These are phyloP conservation scores for Pteruthius melanotis DNA, from an alignment of 2,113 vertebrate genomes.

Conservation along the genomic window DNA sequence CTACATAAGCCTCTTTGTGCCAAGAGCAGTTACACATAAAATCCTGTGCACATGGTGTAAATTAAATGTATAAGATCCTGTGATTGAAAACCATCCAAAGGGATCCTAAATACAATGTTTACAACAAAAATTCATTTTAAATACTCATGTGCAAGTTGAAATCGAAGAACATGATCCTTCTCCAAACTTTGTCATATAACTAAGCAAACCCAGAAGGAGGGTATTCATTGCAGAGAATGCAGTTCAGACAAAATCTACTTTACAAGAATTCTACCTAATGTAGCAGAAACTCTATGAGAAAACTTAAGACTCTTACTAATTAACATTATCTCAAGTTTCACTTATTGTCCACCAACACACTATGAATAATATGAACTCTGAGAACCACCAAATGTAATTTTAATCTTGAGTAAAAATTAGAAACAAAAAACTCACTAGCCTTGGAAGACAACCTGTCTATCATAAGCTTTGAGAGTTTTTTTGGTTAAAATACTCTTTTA, in stretches of 20 bases:
- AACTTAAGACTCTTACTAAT: neutral
- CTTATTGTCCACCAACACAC: neutral
- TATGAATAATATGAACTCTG: neutral
- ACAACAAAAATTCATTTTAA: neutral
- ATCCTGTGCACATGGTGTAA: neutral
- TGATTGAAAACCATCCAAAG: neutral
- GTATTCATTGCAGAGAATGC: neutral
- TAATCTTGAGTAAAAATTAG: neutral
- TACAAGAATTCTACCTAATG: neutral
- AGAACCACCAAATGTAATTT: neutral
- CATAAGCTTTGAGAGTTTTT: neutral
- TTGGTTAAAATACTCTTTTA: neutral
- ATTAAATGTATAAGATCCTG: neutral
- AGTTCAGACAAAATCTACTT: neutral
- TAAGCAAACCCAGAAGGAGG: neutral
- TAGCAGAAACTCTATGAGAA: neutral
- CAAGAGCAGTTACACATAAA: neutral
- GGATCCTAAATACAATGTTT: neutral
- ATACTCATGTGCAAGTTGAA: neutral
- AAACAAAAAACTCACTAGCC: neutral
- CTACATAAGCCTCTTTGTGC: neutral
- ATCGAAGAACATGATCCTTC: neutral
- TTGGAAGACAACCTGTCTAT: neutral
- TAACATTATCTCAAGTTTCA: neutral
- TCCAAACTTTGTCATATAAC: neutral